These are phyloP conservation scores for Proisotoma minuta DNA, from an alignment of 2,888 invertebrate species.

Conservation along the genomic window DNA sequence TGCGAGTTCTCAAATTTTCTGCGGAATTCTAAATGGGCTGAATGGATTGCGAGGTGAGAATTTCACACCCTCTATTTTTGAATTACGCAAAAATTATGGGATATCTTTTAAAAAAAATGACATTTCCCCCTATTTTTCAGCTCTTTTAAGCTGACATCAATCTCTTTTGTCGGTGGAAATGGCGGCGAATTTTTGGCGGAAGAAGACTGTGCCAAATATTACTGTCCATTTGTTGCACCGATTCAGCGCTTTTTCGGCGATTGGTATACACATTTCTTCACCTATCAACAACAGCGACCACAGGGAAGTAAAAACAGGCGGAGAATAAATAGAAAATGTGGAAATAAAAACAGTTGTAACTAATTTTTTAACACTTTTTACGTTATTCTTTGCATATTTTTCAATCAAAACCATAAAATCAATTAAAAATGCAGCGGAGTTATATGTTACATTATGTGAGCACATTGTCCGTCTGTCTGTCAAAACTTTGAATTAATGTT, in stretches of 20 bases:
- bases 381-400: no score
- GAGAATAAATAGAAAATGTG: no score
- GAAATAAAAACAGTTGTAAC: no score
- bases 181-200: background rate
- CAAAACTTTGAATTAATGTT: no score
- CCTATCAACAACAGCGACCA: no score
- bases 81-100: background rate
- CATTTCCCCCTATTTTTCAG: background rate
- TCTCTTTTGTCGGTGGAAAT: background rate
- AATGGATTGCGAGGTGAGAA: background rate
- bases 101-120: background rate
- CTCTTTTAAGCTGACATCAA: background rate
- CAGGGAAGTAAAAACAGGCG: no score
- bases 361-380: no score
- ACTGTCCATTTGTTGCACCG: slow-evolving; percentile 1
- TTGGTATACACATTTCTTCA: slow-evolving; percentile 12
- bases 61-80: background rate
- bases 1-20: slow-evolving; percentile 13
- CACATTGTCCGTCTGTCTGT: no score
- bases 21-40: background rate
- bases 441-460: no score
- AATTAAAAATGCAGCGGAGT: no score
- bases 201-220: slow-evolving; percentile 11
- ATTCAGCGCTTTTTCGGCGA: background rate
- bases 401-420: no score